Evolutionary conservation across 1,140 invertebrate species (phyloP).

Genomic region (Thaumatotibia leucotreta): DNA sequence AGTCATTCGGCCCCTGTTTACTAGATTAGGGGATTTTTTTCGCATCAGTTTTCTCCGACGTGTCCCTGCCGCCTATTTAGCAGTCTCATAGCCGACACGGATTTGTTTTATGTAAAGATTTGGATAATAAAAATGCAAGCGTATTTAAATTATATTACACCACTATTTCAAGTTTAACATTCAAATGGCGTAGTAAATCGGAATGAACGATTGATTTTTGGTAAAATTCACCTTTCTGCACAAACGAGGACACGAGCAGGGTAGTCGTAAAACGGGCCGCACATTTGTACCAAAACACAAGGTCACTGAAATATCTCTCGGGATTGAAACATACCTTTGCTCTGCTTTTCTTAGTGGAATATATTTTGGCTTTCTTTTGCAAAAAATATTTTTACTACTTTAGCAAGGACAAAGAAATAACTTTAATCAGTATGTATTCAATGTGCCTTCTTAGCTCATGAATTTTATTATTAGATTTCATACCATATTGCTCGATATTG

Average conservation of each 20-base stretch:
- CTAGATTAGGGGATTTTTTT: slow-evolving; percentile 74
- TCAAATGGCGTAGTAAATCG: slow-evolving; percentile 41
- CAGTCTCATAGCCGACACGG: slow-evolving; percentile 39
- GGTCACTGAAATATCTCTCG: slow-evolving; percentile 38
- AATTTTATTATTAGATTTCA: too few species aligned
- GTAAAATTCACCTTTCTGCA: slow-evolving; percentile 42
- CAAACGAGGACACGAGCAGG: slow-evolving; percentile 29
- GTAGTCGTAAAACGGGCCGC: slow-evolving; percentile 46
- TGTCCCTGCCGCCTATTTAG: slow-evolving; percentile 31
- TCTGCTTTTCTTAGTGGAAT: slow-evolving; percentile 4
- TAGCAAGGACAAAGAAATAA: not conserved
- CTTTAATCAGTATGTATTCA: too few species aligned
- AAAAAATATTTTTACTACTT: slow-evolving; percentile 4
- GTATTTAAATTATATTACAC: not conserved
- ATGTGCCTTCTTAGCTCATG: too few species aligned
- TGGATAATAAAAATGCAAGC: not conserved
- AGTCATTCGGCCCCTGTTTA: slow-evolving; percentile 73
- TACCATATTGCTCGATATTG: too few species aligned
- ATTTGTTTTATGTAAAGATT: slow-evolving; percentile 18
- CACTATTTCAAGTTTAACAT: slow-evolving; percentile 17
- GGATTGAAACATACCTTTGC: slow-evolving; percentile 42
- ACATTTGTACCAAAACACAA: slow-evolving; percentile 36
- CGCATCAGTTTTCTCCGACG: slow-evolving; percentile 47
- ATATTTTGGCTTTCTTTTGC: slow-evolving; percentile 21
- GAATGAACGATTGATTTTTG: slow-evolving; percentile 42